Conservation (phyloP, 2,888 invertebrate species). For the Trissonchulus sp. region DNA sequence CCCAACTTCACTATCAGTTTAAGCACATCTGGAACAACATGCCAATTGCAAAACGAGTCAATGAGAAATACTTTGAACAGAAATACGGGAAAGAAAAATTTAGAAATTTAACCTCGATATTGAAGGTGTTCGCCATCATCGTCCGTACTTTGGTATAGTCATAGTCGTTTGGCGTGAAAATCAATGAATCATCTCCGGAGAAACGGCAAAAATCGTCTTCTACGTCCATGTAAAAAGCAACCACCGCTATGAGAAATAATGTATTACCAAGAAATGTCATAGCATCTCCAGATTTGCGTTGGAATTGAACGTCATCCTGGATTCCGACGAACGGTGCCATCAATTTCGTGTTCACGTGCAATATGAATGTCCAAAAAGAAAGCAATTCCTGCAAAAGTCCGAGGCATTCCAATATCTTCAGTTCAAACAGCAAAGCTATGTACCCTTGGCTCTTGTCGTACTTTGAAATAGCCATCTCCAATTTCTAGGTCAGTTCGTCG, state of each 20-base stretch:
- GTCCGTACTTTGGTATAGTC: neutral
- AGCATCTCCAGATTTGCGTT: constrained; percentile 18
- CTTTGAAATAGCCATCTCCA: neutral
- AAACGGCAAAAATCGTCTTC: constrained; percentile 5
- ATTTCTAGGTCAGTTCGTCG: neutral
- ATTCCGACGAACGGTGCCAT: neutral
- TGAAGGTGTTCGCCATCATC: neutral
- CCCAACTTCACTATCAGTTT: constrained; percentile 1
- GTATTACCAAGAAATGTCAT: constrained; percentile 23
- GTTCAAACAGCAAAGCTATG: constrained; percentile 16
- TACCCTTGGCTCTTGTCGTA: constrained; percentile 18
- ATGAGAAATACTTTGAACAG: neutral
- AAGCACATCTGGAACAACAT: neutral
- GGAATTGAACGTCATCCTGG: neutral
- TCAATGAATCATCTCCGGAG: constrained; percentile 11
- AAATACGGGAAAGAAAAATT: neutral
- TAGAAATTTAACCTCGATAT: constrained; percentile 2
- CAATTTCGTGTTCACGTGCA: constrained; percentile 19
- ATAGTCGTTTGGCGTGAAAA: neutral
- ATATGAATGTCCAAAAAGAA: neutral
- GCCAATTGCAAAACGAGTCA: neutral
- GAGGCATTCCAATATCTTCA: neutral
- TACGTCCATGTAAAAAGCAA: neutral
- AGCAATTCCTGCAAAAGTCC: constrained; percentile 1
- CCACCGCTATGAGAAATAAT: constrained; percentile 10